phyloP scores from a whole-genome alignment of 1,140 invertebrate genomes.

The Rhysida immarginata region DNA sequence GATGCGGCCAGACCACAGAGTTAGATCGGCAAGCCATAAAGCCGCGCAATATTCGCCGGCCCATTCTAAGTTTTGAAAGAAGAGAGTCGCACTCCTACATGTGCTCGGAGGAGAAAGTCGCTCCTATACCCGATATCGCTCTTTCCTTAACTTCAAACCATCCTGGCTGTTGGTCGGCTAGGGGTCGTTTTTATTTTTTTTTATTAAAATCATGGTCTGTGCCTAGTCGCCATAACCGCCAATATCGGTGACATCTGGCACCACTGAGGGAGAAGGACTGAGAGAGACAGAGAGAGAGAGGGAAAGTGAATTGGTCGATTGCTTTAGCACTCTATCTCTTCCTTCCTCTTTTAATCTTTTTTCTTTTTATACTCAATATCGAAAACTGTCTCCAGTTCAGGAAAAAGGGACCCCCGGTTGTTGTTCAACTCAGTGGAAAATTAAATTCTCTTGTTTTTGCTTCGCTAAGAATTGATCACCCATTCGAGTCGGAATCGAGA shows the following conservation, averaged over 20 bases:
- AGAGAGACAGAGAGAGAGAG: not conserved
- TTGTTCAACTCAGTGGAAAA: constrained; percentile 8
- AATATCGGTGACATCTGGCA: not conserved
- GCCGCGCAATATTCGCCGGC: not conserved
- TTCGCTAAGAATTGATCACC: constrained; percentile 9
- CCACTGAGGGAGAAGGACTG: not conserved
- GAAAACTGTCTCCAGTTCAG: constrained; percentile 4
- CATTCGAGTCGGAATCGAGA: not conserved
- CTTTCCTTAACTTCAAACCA: not conserved
- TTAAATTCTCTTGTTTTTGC: constrained; percentile 9
- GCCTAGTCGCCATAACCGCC: not conserved
- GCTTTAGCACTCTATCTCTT: no score
- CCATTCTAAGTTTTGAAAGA: no score
- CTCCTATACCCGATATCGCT: not conserved
- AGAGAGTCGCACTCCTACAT: no score
- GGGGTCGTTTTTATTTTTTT: not conserved
- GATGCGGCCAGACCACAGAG: not conserved
- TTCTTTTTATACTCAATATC: constrained; percentile 1
- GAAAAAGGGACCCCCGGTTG: not conserved
- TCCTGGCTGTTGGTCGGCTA: no score
- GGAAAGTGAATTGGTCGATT: not conserved
- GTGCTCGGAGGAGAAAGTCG: no score
- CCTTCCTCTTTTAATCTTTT: no score
- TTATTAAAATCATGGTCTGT: not conserved
- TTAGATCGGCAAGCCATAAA: constrained; percentile 6